Evolutionary conservation across 2,113 vertebrate genomes (phyloP).

Genomic region (Epinephelus cyanopodus): DNA sequence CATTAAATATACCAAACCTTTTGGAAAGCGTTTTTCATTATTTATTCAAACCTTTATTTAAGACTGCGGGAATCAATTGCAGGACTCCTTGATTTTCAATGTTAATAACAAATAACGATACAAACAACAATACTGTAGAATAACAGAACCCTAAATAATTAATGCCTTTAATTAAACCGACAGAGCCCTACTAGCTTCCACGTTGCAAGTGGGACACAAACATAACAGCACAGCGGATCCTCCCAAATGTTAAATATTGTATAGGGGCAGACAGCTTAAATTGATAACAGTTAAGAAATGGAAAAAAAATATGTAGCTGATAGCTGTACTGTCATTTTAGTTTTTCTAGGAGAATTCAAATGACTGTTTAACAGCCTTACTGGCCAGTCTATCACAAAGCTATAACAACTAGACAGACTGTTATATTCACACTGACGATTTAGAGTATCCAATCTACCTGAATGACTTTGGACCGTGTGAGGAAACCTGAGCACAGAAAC

Average conservation of each 20-base stretch:
- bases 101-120: too few species aligned
- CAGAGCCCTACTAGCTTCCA: not conserved
- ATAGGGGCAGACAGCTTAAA: not conserved
- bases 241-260: not conserved
- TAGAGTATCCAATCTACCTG: not conserved
- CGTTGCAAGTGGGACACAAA: not conserved
- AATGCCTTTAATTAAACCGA: too few species aligned
- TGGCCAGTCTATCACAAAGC: not conserved
- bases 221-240: not conserved
- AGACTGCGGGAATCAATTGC: too few species aligned
- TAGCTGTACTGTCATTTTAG: not conserved
- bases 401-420: not conserved
- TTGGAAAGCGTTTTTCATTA: too few species aligned
- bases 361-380: not conserved
- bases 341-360: not conserved
- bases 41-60: too few species aligned
- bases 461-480: constrained; percentile 1
- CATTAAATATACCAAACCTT: too few species aligned
- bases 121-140: too few species aligned
- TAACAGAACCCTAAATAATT: too few species aligned
- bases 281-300: not conserved
- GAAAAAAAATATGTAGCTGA: not conserved
- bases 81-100: too few species aligned
- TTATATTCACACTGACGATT: not conserved
- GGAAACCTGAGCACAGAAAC: constrained; percentile 17